These are phyloP conservation scores for Mythimna vitellina DNA, from an alignment of 2,888 invertebrate genomes.

Conservation along the genomic window DNA sequence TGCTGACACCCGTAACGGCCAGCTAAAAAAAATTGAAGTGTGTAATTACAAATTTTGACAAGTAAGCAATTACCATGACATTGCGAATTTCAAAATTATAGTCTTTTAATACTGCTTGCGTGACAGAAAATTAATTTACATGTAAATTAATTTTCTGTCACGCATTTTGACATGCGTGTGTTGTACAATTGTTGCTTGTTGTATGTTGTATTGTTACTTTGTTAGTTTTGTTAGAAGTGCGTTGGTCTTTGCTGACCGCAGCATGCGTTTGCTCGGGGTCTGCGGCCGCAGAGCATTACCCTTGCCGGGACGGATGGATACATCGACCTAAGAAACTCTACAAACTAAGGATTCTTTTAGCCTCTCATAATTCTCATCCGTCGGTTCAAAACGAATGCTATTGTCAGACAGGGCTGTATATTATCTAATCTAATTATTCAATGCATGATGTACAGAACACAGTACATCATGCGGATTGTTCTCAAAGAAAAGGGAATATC, in stretches of 20 bases:
- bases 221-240: constrained; percentile 46
- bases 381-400: too few species aligned
- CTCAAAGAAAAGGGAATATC: too few species aligned
- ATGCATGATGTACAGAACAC: too few species aligned
- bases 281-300: constrained; percentile 71
- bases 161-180: constrained; percentile 28
- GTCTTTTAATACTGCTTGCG: constrained; percentile 31
- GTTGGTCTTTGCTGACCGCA: constrained; percentile 66
- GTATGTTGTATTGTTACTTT: constrained; percentile 40
- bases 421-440: too few species aligned
- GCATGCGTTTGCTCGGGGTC: constrained; percentile 59
- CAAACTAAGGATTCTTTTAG: constrained; percentile 2
- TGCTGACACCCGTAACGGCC: constrained; percentile 33
- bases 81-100: constrained; percentile 42
- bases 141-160: constrained; percentile 54
- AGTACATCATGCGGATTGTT: too few species aligned
- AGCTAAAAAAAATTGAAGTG: constrained; percentile 42
- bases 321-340: constrained; percentile 52
- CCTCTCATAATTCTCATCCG: neutral
- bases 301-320: constrained; percentile 58
- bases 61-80: constrained; percentile 46
- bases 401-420: too few species aligned
- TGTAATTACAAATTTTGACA: constrained; percentile 52
- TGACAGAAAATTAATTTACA: too few species aligned
- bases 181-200: constrained; percentile 15